Evolutionary conservation across 2,113 vertebrate species (phyloP), one percentile per base, ranked within the genome.

Genomic region (Istiophorus platypterus): DNA sequence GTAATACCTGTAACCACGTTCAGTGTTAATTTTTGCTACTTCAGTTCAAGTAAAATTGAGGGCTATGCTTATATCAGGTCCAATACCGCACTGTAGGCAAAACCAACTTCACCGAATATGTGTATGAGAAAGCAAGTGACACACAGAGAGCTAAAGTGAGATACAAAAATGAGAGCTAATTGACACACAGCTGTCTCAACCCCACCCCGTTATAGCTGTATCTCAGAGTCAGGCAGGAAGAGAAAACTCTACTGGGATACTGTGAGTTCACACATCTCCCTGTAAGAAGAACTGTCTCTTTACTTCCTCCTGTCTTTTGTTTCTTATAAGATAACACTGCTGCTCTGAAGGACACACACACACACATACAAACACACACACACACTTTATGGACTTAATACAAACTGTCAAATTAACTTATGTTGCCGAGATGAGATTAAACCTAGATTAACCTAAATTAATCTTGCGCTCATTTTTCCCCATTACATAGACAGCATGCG

Each of bases 191-290:
- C 51, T 49, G 54, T 72, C 15, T 37, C 49, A 39, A 73, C 82
- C 22, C 1, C 10, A 18, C 37, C 26, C 0, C 18, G 47, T 70
- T 67, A 41, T 54, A 24, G n/a, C 67, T 62, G 27, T 9, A 7
- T 72, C 24, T 52, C 42, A 51, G 61, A 82, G 47, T 72, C 81
- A 77, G 70, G 81, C 76, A 72, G 86, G 86, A 86, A 89, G 59
- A 7, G 72, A 82, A 84, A 78, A 31, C 54, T 74, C 1, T 45
- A 72, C n/a, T n/a, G n/a, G n/a, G 58, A 73, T 41, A 76, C 27
- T 22, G 31, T 64, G 42, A 22, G 65, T 64, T 76, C 72, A 81
- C 58, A 68, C 0, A 0, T 61, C 57, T 65, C 20, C 63, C 37
- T 54, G 59, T n/a, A 20, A 54, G 17, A 68, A 79, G 9, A 80